These are phyloP conservation scores for Thripadectes ignobilis DNA, from an alignment of 2,797 vertebrate genomes.

Conservation along the genomic window DNA sequence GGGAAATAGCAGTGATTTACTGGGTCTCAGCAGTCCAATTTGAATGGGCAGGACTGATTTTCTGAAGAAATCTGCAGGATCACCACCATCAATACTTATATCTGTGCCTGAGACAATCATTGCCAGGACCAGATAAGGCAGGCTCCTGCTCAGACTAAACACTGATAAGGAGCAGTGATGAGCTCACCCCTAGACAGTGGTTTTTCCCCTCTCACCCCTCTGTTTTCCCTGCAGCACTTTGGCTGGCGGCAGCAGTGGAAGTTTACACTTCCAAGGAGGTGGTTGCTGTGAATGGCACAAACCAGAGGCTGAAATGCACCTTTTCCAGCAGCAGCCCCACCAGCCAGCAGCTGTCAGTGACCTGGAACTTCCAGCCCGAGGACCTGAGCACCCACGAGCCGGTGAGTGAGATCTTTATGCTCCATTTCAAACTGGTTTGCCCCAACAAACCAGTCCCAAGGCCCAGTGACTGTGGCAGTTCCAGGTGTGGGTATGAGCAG, in stretches of 20 bases:
- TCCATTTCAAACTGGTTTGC: background rate
- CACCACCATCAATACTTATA: too few species aligned
- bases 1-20: background rate
- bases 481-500: background rate
- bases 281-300: slow-evolving; percentile 89
- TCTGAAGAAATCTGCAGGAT: background rate
- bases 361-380: slow-evolving; percentile 89
- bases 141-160: background rate
- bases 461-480: too few species aligned
- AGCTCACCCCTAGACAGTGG: background rate
- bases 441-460: background rate
- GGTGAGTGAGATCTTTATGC: slow-evolving; percentile 73
- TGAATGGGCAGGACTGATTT: background rate
- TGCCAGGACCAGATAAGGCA: background rate
- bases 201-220: background rate
- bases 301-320: slow-evolving; percentile 88
- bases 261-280: slow-evolving; percentile 82
- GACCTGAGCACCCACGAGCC: slow-evolving; percentile 78
- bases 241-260: slow-evolving; percentile 80
- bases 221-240: slow-evolving; percentile 72
- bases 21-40: background rate
- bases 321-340: slow-evolving; percentile 82
- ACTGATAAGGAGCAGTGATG: background rate
- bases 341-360: slow-evolving; percentile 71
- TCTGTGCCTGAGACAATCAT: background rate